phyloP scores from a whole-genome alignment of 2,888 invertebrate species.

The Synanthedon andrenaeformis region DNA sequence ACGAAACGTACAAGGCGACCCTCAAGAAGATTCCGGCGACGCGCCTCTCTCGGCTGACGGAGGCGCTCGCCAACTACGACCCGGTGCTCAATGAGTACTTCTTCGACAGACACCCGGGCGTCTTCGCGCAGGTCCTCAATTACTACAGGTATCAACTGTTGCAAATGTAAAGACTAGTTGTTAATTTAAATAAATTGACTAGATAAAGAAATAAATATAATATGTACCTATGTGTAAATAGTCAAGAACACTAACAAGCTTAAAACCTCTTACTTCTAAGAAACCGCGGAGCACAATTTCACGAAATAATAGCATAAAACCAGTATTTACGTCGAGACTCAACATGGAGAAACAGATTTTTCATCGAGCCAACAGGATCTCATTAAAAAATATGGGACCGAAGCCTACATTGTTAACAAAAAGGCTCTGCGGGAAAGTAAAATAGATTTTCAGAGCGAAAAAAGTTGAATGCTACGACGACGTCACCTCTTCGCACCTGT shows the following conservation, averaged over 20 bases:
- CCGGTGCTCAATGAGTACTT: conserved; percentile 99
- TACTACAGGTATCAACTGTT: conserved; percentile 81
- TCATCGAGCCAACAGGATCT: conserved; percentile 2
- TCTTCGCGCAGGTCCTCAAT: conserved; percentile 95
- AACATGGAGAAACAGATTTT: background rate
- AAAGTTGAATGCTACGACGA: background rate
- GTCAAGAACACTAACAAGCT: too few species aligned
- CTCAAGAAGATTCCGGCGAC: conserved; percentile 98
- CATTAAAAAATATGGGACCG: conserved; percentile 3
- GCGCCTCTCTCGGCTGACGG: conserved; percentile 91
- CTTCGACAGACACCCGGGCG: conserved; percentile 98
- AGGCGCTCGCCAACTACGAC: conserved; percentile 98
- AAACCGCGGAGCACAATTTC: too few species aligned
- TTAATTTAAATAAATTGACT: too few species aligned
- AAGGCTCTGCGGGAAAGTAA: background rate
- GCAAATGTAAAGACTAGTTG: too few species aligned
- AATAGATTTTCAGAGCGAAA: background rate
- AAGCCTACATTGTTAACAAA: background rate
- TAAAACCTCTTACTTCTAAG: too few species aligned
- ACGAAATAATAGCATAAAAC: too few species aligned
- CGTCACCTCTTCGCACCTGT: background rate
- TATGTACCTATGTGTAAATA: too few species aligned
- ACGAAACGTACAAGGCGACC: conserved; percentile 96
- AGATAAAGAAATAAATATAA: too few species aligned
- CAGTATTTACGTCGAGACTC: background rate